Evolutionary conservation across 1,140 invertebrate genomes (phyloP), one percentile per base, ranked within the genome.

Genomic region (Bradysia coprophila): DNA sequence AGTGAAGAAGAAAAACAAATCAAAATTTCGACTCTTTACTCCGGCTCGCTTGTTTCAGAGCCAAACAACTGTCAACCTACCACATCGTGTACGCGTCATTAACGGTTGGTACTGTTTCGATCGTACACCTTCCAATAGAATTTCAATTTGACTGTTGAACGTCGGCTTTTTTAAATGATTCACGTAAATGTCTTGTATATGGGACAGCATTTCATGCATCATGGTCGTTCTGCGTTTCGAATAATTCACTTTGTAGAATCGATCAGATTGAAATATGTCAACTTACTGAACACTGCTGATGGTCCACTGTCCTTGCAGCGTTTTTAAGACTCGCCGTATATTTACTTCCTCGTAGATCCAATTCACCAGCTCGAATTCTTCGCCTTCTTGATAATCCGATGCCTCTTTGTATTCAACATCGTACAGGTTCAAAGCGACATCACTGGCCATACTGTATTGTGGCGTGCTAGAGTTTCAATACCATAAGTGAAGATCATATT

Each of bases 391-490:
- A 22, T 22, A 5, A 21, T 39, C 21, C 2, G 21, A 22, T 10
- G 11, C 13, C 6, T 39, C 21, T n/a, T 61, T 55, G 34, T 63
- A 65, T 0, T 45, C 59, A 55, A 76, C 80, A 52, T 80, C 64
- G 65, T 81, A 96, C 34, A 97, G 68, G 63, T 89, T 89, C 8
- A 98, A 62, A 0, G 93, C 91, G 9, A 89, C 51, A 49, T 93
- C 88, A 52, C 79, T 73, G 5, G 91, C 91, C 66, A 97, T 76
- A 36, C 68, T 74, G 59, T 98, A 98, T 55, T 96, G 90, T 0
- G 94, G 94, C 68, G 94, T 96, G 43, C 81, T 78, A 52, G 19
- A 65, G 66, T 39, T 31, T 31, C 28, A 31, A 9, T 9, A 31
- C 28, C 8, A n/a, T n/a, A 31, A 9, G 8, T n/a, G n/a, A 31